A percentile compares a stretch with the other conserved stretches of the same genome.
These are phyloP conservation scores for Scartelaos histophorus DNA, from an alignment of 2,113 vertebrate genomes.

Conservation along the genomic window DNA sequence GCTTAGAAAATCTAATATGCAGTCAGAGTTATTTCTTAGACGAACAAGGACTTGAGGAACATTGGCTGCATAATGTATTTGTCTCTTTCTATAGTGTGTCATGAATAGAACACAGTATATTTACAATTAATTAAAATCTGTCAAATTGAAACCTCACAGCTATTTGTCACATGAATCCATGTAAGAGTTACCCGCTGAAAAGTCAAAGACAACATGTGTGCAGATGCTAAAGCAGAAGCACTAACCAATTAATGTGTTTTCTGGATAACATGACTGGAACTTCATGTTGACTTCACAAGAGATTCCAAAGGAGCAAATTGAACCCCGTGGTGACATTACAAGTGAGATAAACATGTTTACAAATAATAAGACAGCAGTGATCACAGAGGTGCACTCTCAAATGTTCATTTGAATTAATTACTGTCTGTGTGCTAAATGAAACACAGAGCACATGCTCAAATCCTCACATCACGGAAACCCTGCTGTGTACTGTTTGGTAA, in stretches of 20 bases:
- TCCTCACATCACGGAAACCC: not conserved
- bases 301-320: not conserved
- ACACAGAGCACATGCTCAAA: not conserved
- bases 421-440: not conserved
- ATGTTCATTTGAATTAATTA: slow-evolving; percentile 5
- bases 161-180: not conserved
- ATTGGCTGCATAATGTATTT: not conserved
- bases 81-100: not conserved
- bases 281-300: not conserved
- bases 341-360: slow-evolving; percentile 13
- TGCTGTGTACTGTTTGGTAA: not conserved
- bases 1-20: not conserved
- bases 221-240: not conserved
- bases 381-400: slow-evolving; percentile 7
- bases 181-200: not conserved
- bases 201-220: not conserved
- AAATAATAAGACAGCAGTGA: slow-evolving; percentile 4
- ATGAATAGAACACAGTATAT: too few species aligned
- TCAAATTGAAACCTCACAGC: not conserved
- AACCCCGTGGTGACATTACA: not conserved
- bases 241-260: not conserved
- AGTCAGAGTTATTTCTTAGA: not conserved
- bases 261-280: slow-evolving; percentile 1
- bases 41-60: not conserved
- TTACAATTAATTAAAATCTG: too few species aligned